Evolutionary conservation across 1,140 invertebrate genomes (phyloP).

Genomic region (Drosophila ercepeae): DNA sequence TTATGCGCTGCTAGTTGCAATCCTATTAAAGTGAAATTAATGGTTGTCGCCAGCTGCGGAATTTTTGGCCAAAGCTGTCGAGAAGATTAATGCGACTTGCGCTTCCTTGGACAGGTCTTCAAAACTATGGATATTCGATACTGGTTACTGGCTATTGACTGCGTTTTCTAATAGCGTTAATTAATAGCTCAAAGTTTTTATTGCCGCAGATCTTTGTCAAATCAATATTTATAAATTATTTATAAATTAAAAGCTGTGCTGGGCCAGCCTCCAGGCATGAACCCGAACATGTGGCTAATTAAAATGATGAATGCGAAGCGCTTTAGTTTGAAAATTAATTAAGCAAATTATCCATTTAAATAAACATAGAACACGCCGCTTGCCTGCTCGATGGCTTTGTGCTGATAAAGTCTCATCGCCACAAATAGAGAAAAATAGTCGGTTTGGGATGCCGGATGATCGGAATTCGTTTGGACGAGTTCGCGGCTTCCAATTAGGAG

Average conservation of each 20-base stretch:
- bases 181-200: constrained; percentile 59
- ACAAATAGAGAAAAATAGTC: constrained; percentile 19
- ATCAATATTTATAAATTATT: constrained; percentile 74
- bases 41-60: constrained; percentile 48
- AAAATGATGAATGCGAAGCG: constrained; percentile 76
- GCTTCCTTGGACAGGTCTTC: constrained; percentile 38
- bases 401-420: constrained; percentile 37
- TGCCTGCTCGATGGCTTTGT: constrained; percentile 44
- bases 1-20: constrained; percentile 32
- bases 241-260: constrained; percentile 56
- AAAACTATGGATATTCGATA: constrained; percentile 26
- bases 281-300: constrained; percentile 46
- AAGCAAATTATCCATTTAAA: constrained; percentile 59
- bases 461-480: constrained; percentile 31
- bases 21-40: constrained; percentile 60
- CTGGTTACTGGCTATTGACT: constrained; percentile 6
- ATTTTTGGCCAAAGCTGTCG: constrained; percentile 35
- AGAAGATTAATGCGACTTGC: constrained; percentile 56
- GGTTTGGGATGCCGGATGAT: constrained; percentile 8
- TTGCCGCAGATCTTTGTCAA: constrained; percentile 56
- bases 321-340: constrained; percentile 60
- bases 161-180: constrained; percentile 62
- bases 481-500: constrained; percentile 71
- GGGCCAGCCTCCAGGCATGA: constrained; percentile 15
- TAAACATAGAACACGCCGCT: constrained; percentile 56